phyloP scores from a whole-genome alignment of 1,140 invertebrate species.

The Nephotettix cincticeps region DNA sequence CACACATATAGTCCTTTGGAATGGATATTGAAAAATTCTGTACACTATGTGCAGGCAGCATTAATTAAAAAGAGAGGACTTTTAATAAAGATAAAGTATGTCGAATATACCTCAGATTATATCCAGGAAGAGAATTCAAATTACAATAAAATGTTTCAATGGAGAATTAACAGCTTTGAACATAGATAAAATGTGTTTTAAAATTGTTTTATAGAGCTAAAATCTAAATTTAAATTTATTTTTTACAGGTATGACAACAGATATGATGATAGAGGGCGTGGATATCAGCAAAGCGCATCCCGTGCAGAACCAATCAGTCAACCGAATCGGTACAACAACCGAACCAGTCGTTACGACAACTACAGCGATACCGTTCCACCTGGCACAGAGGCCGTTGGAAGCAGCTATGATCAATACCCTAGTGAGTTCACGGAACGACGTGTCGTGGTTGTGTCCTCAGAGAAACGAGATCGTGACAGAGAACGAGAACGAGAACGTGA shows the following conservation, averaged over 20 bases:
- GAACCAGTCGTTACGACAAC: background rate
- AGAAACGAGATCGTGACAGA: background rate
- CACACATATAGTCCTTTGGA: no score
- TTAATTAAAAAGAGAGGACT: no score
- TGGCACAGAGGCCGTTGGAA: background rate
- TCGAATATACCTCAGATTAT: no score
- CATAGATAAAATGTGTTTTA: no score
- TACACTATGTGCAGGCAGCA: no score
- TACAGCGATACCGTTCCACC: conserved; percentile 12
- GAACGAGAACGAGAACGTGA: background rate
- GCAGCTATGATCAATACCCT: conserved; percentile 1
- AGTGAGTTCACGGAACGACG: background rate
- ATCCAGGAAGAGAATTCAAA: no score
- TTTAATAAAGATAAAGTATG: no score
- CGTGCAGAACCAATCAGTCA: background rate
- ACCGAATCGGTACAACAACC: background rate
- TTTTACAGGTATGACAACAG: background rate
- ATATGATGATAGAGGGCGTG: conserved; percentile 8
- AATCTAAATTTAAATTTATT: background rate
- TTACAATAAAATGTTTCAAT: no score
- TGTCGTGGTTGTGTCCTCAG: background rate
- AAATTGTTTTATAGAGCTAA: no score
- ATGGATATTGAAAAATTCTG: no score
- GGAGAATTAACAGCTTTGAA: no score
- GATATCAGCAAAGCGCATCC: background rate